Conservation (phyloP, 2,113 vertebrate species). For the Vombatus ursinus region DNA sequence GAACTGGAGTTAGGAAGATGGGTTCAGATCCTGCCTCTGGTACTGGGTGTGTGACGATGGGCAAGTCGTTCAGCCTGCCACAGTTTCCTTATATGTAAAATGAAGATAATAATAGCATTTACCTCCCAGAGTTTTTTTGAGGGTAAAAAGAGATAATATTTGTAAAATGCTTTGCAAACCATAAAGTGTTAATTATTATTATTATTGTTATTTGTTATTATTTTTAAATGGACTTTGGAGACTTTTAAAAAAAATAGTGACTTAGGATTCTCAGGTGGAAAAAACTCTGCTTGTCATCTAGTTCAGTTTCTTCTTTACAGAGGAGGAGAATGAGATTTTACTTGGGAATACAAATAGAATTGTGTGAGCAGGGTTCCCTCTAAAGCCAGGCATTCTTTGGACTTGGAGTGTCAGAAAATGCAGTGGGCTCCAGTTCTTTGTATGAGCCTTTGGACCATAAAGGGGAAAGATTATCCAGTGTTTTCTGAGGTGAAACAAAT, state of each 20-base stretch:
- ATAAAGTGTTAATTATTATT: background rate
- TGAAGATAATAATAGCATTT: background rate
- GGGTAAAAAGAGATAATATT: background rate
- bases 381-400: background rate
- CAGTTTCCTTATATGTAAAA: background rate
- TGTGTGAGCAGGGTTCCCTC: background rate
- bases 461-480: accelerated
- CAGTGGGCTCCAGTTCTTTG: too few species aligned
- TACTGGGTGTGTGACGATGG: background rate
- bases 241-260: background rate
- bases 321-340: background rate
- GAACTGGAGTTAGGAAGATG: background rate
- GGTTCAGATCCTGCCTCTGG: background rate
- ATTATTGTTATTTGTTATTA: background rate
- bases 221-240: background rate
- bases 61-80: background rate
- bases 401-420: background rate
- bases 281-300: background rate
- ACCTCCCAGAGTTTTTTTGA: background rate
- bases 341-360: background rate
- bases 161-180: background rate
- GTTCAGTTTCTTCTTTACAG: background rate
- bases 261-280: background rate
- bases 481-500: background rate
- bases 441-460: background rate